phyloP scores from a whole-genome alignment of 2,113 vertebrate species.

The Myrmophylax atrothorax region DNA sequence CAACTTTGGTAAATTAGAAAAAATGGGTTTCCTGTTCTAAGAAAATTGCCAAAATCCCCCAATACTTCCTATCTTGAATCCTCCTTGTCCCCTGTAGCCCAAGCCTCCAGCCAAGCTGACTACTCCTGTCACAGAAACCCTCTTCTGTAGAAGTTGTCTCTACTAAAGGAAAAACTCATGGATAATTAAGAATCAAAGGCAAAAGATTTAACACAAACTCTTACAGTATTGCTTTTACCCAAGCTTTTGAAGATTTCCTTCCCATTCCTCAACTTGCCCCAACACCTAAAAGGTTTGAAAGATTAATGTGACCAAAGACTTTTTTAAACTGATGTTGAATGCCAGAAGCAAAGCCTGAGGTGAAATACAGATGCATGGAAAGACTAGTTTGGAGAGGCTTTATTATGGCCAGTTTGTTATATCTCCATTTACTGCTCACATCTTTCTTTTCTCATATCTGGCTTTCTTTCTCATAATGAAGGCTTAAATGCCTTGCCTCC shows the following conservation, averaged over 20 bases:
- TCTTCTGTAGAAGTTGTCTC: not conserved
- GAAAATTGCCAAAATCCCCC: not conserved
- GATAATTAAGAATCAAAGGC: constrained; percentile 6
- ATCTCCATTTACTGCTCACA: not conserved
- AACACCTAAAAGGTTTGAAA: constrained; percentile 28
- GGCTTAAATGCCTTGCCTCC: not conserved
- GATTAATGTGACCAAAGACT: constrained; percentile 27
- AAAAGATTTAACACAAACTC: not conserved
- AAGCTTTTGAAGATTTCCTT: constrained; percentile 38
- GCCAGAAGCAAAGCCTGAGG: constrained; percentile 33
- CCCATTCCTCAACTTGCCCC: not conserved
- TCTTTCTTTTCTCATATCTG: not conserved
- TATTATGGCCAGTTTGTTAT: not conserved
- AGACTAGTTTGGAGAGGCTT: constrained; percentile 3
- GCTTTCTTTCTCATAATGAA: not conserved
- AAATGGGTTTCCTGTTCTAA: not conserved
- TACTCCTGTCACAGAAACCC: not conserved
- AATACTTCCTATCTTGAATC: not conserved
- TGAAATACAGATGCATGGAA: not conserved
- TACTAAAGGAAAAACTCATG: not conserved
- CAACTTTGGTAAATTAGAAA: not conserved
- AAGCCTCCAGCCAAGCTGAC: not conserved
- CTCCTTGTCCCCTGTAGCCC: not conserved
- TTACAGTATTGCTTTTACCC: not conserved
- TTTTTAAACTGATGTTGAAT: not conserved